Evolutionary conservation across 2,888 invertebrate genomes (phyloP), one percentile per base, ranked within the genome.

Genomic region (Malthinus seriepunctatus): DNA sequence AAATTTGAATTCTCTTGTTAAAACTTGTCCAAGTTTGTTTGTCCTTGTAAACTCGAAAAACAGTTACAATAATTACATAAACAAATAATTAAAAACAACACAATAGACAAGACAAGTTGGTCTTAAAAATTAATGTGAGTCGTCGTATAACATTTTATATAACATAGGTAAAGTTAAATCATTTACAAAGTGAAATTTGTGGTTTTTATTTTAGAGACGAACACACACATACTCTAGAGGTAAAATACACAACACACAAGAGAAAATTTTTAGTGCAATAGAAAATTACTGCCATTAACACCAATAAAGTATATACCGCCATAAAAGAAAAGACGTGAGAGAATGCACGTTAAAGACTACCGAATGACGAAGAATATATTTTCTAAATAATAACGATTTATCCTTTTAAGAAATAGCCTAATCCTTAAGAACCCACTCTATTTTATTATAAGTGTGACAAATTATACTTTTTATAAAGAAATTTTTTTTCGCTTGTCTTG

Each of bases 281-380:
- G 10, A 46, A 46, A 46, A 45, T 45, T 31, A 52, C 37, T 37
- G 31, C 45, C 52, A 52, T 45, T 52, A 52, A 52, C 52, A 45
- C 52, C 52, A 44, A 52, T 52, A 52, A 52, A 52, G 52, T 52
- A 5, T 42, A 45, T 42, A 45, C 52, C 52, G 52, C 52, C 52
- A 52, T 52, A 52, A 52, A 52, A 52, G 52, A 52, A 42, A 51
- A 46, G 45, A 52, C 52, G 52, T 52, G 52, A 45, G 37, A 37
- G 52, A 52, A 52, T 52, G 52, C 32, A 46, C 34, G 32, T 39
- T 32, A 33, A 38, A 32, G 45, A 15, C 12, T 42, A 15, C 9
- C 44, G 42, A 51, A 33, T 37, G 52, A 52, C 52, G 45, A 44
- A 45, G 52, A 32, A 33, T 49, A 23, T 15, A 42, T 12, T 10